Evolutionary conservation across 2,113 vertebrate genomes (phyloP).

Genomic region (Phalacrocorax pelagicus): DNA sequence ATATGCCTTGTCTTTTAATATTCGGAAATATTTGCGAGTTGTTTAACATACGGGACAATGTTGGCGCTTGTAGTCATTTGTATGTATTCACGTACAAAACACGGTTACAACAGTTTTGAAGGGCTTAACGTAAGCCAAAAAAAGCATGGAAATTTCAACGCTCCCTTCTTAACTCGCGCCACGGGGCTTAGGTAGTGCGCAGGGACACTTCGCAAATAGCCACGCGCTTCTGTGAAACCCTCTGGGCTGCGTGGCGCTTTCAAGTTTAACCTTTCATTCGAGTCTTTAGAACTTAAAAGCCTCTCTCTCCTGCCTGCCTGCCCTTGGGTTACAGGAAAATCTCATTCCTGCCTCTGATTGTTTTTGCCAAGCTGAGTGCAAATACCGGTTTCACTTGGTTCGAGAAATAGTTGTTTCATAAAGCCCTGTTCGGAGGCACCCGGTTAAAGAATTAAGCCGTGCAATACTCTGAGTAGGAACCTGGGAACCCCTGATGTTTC

Average conservation of each 20-base stretch:
- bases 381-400: background rate
- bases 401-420: background rate
- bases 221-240: background rate
- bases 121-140: background rate
- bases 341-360: background rate
- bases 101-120: background rate
- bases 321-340: background rate
- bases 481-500: background rate
- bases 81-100: background rate
- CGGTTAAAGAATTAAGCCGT: background rate
- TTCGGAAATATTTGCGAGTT: slow-evolving; percentile 7
- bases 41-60: background rate
- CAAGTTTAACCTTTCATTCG: background rate
- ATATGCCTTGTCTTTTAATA: background rate
- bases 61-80: background rate
- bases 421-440: background rate
- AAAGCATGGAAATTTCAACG: background rate
- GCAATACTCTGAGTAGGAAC: background rate
- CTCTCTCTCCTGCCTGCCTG: background rate
- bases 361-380: background rate
- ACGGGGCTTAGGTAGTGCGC: background rate
- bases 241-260: background rate
- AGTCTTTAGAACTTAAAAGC: background rate
- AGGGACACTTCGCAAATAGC: background rate
- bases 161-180: background rate